Evolutionary conservation across 1,140 invertebrate genomes (phyloP).

Genomic region (Anastatus disparis): DNA sequence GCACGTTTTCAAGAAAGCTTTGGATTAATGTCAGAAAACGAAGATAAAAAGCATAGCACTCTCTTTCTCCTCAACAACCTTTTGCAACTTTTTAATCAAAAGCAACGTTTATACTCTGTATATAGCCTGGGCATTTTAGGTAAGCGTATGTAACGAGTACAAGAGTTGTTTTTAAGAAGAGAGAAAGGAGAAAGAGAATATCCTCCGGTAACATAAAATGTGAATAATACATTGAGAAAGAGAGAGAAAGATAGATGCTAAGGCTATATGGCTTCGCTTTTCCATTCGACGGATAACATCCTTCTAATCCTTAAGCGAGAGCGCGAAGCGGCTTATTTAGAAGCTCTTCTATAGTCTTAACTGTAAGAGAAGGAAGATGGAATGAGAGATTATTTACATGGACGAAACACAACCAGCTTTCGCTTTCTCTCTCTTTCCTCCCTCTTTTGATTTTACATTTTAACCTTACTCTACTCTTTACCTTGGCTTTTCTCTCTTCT

Average conservation of each 20-base stretch:
- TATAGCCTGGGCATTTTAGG: slow-evolving; percentile 14
- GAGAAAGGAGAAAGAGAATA: too few relatives aligned
- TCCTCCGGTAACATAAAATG: slow-evolving; percentile 42
- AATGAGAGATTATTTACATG: slow-evolving; percentile 18
- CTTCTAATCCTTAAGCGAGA: slow-evolving; percentile 40
- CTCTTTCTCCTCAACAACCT: too few relatives aligned
- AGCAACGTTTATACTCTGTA: slow-evolving; percentile 17
- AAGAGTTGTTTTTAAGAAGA: too few relatives aligned
- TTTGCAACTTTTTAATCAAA: slow-evolving; percentile 20
- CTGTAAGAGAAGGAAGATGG: not conserved
- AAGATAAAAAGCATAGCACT: not conserved
- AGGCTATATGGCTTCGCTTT: too few relatives aligned
- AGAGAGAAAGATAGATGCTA: too few relatives aligned
- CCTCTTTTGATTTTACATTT: not conserved
- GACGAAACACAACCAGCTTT: not conserved
- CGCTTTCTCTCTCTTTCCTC: not conserved
- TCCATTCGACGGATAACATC: slow-evolving; percentile 44
- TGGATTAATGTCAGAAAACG: not conserved
- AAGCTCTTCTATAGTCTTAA: slow-evolving; percentile 35
- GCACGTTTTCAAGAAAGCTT: not conserved
- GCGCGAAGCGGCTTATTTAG: slow-evolving; percentile 44
- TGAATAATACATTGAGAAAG: slow-evolving; percentile 47
- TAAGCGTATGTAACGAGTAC: slow-evolving; percentile 8
- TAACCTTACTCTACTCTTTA: too few relatives aligned
- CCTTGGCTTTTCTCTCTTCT: too few relatives aligned